Evolutionary conservation across 2,113 vertebrate species (phyloP).

Genomic region (Lampris incognitus): DNA sequence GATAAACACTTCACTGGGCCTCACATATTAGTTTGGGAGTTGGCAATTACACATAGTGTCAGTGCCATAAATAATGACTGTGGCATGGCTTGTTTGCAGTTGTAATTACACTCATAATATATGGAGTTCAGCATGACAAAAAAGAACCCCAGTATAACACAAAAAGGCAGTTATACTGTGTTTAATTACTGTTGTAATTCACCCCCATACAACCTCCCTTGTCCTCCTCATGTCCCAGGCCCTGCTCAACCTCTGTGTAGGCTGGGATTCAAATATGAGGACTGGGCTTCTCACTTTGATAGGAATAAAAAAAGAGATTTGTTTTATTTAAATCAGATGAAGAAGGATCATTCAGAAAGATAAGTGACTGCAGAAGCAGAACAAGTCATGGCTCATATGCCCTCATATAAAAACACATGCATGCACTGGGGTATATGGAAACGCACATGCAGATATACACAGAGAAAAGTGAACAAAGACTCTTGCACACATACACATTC

Average conservation of each 20-base stretch:
- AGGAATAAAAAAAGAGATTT: conserved; percentile 60
- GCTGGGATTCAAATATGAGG: conserved; percentile 58
- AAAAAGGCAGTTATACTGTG: conserved; percentile 66
- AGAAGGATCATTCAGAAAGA: conserved; percentile 60
- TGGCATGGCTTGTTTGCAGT: conserved; percentile 71
- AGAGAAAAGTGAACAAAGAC: conserved; percentile 12
- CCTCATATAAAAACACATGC: conserved; percentile 17
- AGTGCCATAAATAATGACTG: conserved; percentile 77
- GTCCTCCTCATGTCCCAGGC: conserved; percentile 35
- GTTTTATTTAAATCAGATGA: conserved; percentile 75
- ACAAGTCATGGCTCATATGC: conserved; percentile 37
- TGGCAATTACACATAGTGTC: conserved; percentile 62
- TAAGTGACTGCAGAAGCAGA: conserved; percentile 56
- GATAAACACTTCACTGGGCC: conserved; percentile 58
- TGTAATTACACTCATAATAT: conserved; percentile 78
- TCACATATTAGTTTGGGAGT: conserved; percentile 48
- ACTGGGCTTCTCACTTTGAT: conserved; percentile 44
- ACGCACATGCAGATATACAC: conserved; percentile 10
- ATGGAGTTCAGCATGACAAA: conserved; percentile 66
- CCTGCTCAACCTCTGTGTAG: conserved; percentile 36
- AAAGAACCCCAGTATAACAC: conserved; percentile 63
- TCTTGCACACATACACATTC: conserved; percentile 3
- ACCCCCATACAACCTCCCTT: conserved; percentile 42
- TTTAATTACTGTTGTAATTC: conserved; percentile 78
- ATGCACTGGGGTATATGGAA: conserved; percentile 8